phyloP scores from a whole-genome alignment of 2,888 invertebrate species.

The Agonopterix alstromeriana region DNA sequence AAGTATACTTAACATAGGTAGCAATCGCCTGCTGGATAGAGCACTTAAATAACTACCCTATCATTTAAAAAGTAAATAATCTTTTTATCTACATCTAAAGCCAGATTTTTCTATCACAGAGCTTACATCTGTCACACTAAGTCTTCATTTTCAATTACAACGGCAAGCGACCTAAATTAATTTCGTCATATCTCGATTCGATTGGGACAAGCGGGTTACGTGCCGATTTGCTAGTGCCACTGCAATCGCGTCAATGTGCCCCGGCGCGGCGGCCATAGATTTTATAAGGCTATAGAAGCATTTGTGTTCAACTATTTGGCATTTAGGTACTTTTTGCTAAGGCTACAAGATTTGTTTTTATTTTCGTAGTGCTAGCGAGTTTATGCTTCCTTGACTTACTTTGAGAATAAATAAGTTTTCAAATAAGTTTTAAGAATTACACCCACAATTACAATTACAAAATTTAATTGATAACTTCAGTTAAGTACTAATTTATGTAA shows the following conservation, averaged over 20 bases:
- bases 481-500: too few species aligned
- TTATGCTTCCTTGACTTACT: too few species aligned
- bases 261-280: slow-evolving; percentile 18
- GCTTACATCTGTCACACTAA: slow-evolving; percentile 45
- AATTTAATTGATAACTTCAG: too few species aligned
- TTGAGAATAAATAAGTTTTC: too few species aligned
- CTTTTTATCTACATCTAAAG: slow-evolving; percentile 19
- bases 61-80: slow-evolving; percentile 4
- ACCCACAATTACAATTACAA: too few species aligned
- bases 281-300: neutral
- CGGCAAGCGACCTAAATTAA: slow-evolving; percentile 60
- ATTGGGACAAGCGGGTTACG: slow-evolving; percentile 50
- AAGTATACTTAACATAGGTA: too few species aligned
- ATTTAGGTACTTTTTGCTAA: too few species aligned
- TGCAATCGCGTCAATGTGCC: slow-evolving; percentile 53
- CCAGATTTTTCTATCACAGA: slow-evolving; percentile 25
- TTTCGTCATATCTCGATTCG: slow-evolving; percentile 57
- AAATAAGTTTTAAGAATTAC: too few species aligned
- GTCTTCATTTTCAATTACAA: slow-evolving; percentile 62
- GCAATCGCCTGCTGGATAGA: too few species aligned
- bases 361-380: too few species aligned
- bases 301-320: too few species aligned
- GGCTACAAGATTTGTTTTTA: too few species aligned
- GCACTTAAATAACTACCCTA: neutral
- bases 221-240: slow-evolving; percentile 58